Base-by-base conservation (phyloP, 2,888 invertebrate species). In the Drosophila helvetica region DNA sequence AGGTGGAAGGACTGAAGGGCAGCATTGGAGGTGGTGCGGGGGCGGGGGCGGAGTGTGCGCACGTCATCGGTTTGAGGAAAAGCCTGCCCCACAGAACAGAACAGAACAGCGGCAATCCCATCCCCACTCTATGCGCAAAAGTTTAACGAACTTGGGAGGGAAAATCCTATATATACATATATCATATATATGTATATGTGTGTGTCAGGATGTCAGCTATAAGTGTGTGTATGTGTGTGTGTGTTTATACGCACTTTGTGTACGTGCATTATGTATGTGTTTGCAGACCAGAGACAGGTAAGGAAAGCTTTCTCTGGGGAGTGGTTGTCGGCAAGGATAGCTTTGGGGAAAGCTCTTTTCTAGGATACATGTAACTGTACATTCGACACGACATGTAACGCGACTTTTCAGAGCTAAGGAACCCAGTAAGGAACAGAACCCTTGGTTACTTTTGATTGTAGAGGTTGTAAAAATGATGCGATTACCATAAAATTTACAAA, bases 61-160 rank as follows among this genome's bases (percentile, higher is more conserved):
- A 80, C 73, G 78, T 74, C 83, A 83, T 67, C 86, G 78, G 74
- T 55, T 70, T 67, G 75, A 72, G 69, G 56, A 45, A 81, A 75
- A 74, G 42, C 61, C 61, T 53, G 54, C 43, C 63, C 50, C 45
- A 51, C 15, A 33, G 33, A 12, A 33, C 33, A 33, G 30, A 4
- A 10, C 30, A 19, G 19, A 19, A 2, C 19, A 19, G 61, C 55
- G 46, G 48, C 10, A 27, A 15, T 25, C 27, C 8, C 27, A 0
- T 42, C n/a, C n/a, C n/a, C n/a, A n/a, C 19, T 69, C 65, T 72
- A 74, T 71, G 70, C 65, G 61, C 53, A 71, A 88, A 81, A 89
- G 89, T 89, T 89, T 78, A 88, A 85, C 80, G 90, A 89, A 89
- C 90, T 78, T 83, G 58, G 63, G 10, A 57, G 43, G 43, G 48